Conservation (phyloP, 2,888 invertebrate species). For the Aromia moschata region DNA sequence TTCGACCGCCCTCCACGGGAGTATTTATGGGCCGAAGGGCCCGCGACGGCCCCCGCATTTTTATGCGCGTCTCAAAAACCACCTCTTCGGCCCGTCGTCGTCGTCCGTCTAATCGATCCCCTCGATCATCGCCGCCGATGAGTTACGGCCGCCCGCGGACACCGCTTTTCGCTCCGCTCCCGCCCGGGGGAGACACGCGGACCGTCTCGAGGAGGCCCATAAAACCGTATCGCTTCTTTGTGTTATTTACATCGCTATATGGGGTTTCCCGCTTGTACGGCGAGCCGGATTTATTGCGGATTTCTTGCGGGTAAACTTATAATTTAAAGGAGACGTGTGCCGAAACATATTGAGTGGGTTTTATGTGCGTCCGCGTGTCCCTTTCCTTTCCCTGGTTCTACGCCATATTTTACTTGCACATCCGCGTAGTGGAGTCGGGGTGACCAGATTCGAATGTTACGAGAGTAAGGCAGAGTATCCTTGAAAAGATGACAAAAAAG, state of each 20-base stretch:
- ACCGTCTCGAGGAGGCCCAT: conserved; percentile 26
- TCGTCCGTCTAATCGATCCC: conserved; percentile 45
- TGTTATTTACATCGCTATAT: conserved; percentile 27
- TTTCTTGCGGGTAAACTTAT: conserved; percentile 11
- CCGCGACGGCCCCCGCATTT: conserved; percentile 45
- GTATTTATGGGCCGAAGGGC: conserved; percentile 46
- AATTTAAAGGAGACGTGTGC: conserved; percentile 14
- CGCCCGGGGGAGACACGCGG: conserved; percentile 23
- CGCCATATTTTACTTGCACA: too few relatives aligned
- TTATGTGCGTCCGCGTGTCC: not conserved
- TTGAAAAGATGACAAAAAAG: too few relatives aligned
- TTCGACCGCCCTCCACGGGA: conserved; percentile 41
- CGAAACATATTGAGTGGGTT: conserved; percentile 11
- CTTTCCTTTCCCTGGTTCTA: too few relatives aligned
- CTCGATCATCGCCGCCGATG: conserved; percentile 45
- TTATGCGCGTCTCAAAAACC: conserved; percentile 44
- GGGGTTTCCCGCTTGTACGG: conserved; percentile 19
- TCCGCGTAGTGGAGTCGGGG: too few relatives aligned
- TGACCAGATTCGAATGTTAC: too few relatives aligned
- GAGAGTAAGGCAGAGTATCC: too few relatives aligned
- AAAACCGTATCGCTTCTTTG: conserved; percentile 25
- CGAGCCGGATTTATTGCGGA: conserved; percentile 21
- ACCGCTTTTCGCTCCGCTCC: conserved; percentile 28
- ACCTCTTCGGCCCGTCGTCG: conserved; percentile 45
- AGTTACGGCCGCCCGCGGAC: conserved; percentile 41